phyloP scores from a whole-genome alignment of 2,113 vertebrate species.

The Atlantisia rogersi region DNA sequence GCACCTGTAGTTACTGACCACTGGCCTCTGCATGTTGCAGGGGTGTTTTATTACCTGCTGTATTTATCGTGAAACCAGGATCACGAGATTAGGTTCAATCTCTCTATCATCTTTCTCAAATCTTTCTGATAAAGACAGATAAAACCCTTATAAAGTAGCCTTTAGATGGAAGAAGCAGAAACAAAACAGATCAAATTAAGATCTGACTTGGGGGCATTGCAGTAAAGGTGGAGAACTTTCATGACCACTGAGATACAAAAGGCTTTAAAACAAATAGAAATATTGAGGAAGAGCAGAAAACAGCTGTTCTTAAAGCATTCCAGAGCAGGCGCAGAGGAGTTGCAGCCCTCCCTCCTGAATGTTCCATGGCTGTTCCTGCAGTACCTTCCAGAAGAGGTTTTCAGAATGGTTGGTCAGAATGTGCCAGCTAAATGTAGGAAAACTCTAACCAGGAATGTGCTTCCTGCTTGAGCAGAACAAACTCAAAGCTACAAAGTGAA shows the following conservation, averaged over 20 bases:
- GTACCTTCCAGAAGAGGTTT: not conserved
- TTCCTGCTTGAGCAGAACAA: not conserved
- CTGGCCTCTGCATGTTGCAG: not conserved
- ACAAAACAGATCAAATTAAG: not conserved
- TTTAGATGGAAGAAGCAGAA: not conserved
- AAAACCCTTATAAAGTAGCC: not conserved
- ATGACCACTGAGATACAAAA: not conserved
- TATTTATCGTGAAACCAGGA: not conserved
- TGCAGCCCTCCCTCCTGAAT: not conserved
- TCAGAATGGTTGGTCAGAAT: not conserved
- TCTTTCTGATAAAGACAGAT: not conserved
- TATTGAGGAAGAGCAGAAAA: not conserved
- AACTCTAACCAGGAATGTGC: not conserved
- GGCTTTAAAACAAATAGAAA: not conserved
- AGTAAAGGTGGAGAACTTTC: not conserved
- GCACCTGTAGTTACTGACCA: rapidly evolving
- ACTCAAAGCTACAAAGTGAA: not conserved
- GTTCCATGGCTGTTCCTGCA: not conserved
- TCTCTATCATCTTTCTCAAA: not conserved
- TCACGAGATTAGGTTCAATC: not conserved
- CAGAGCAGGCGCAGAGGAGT: not conserved
- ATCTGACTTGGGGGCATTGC: not conserved
- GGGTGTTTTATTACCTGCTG: not conserved
- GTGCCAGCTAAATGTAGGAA: not conserved
- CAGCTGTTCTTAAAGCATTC: not conserved